These are phyloP conservation scores for Thalassarche chlororhynchos DNA, from an alignment of 2,113 vertebrate species.

Conservation along the genomic window DNA sequence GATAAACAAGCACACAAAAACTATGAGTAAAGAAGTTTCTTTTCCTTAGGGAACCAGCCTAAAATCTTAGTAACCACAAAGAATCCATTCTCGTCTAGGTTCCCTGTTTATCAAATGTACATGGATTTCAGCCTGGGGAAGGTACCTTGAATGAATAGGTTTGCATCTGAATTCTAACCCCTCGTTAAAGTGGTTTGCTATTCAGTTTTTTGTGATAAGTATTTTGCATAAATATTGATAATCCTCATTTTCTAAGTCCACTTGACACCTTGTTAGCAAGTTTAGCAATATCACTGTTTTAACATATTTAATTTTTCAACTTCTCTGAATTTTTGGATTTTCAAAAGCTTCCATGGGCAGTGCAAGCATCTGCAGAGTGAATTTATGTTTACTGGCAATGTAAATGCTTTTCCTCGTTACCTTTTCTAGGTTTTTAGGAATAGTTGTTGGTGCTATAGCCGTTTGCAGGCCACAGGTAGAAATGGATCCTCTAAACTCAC, in stretches of 20 bases:
- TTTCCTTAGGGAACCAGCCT: neutral
- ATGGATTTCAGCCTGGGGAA: neutral
- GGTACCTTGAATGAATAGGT: neutral
- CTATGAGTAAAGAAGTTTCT: neutral
- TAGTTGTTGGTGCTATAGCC: neutral
- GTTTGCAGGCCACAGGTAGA: neutral
- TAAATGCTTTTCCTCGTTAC: neutral
- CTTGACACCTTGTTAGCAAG: neutral
- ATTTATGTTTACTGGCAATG: neutral
- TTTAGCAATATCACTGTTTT: neutral
- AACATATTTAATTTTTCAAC: neutral
- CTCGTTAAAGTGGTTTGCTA: neutral
- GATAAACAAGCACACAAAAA: neutral
- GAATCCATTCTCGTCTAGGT: accelerated
- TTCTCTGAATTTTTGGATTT: neutral
- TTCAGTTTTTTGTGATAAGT: neutral
- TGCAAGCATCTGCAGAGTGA: neutral
- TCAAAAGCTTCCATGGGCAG: neutral
- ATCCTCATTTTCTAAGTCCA: neutral
- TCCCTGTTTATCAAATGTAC: neutral
- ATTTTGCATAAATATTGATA: neutral
- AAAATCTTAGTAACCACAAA: neutral
- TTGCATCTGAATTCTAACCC: neutral
- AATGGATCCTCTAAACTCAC: neutral
- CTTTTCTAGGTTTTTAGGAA: neutral